phyloP scores from a whole-genome alignment of 1,140 invertebrate species.

The Drosophila cardini region DNA sequence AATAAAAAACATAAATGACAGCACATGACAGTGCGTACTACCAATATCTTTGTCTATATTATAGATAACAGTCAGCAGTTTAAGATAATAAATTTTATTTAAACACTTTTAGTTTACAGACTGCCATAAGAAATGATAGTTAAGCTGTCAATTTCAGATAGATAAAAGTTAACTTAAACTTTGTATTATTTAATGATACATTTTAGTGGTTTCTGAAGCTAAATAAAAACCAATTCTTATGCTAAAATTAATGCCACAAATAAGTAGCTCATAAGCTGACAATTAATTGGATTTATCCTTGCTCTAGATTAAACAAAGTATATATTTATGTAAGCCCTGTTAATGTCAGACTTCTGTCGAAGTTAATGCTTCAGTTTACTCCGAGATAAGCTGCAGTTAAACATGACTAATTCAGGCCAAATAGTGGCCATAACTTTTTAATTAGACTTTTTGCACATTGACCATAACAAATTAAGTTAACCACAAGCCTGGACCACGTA shows the following conservation, averaged over 20 bases:
- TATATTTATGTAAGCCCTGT: conserved; percentile 14
- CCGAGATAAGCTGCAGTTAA: conserved; percentile 12
- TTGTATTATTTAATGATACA: too few relatives aligned
- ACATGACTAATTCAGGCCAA: background rate
- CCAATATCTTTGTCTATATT: background rate
- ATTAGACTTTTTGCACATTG: conserved; percentile 34
- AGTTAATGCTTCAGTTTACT: background rate
- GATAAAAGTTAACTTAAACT: too few relatives aligned
- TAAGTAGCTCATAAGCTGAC: conserved; percentile 3
- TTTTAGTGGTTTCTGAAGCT: too few relatives aligned
- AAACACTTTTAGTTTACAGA: too few relatives aligned
- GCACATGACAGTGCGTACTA: background rate
- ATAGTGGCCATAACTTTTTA: conserved; percentile 49
- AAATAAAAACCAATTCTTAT: too few relatives aligned
- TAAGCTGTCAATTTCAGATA: too few relatives aligned
- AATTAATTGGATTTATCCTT: background rate
- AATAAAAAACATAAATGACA: background rate
- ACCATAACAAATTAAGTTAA: conserved; percentile 10
- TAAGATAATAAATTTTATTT: too few relatives aligned
- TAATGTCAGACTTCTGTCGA: conserved; percentile 10
- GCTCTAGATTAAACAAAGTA: conserved; percentile 10
- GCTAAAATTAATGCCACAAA: background rate
- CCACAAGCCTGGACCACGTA: background rate
- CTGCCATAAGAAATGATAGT: too few relatives aligned
- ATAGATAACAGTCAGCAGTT: background rate